Conservation (phyloP, 2,888 invertebrate species). For the Acanthoscelides obtectus region DNA sequence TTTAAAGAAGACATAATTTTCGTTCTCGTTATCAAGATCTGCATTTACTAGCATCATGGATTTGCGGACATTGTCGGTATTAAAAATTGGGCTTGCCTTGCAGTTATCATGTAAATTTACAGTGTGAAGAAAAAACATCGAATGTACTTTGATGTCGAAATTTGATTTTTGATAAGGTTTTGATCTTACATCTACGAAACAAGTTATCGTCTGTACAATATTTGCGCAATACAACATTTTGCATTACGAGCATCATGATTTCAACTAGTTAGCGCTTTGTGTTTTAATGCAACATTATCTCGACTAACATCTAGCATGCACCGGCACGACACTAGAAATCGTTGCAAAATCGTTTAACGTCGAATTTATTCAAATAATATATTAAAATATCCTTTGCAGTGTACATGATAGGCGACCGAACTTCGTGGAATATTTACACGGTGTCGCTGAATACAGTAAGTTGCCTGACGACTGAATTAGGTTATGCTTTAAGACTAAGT, state of each 20-base stretch:
- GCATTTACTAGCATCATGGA: no score
- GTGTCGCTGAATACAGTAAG: not conserved
- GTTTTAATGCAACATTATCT: conserved; percentile 1
- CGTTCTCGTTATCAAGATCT: no score
- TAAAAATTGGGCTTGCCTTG: no score
- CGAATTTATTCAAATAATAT: not conserved
- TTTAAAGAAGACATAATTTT: no score
- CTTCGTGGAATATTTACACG: not conserved
- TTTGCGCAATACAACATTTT: not conserved
- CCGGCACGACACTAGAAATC: not conserved
- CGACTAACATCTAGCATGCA: not conserved
- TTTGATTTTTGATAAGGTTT: no score
- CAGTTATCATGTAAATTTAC: no score
- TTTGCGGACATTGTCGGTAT: no score
- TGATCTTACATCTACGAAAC: no score
- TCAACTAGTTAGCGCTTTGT: conserved; percentile 1
- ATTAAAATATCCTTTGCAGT: not conserved
- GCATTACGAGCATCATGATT: not conserved
- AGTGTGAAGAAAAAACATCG: no score
- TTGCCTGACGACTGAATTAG: not conserved
- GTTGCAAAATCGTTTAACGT: conserved; percentile 1
- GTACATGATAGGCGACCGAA: not conserved
- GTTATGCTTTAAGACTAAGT: not conserved
- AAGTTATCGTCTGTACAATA: not conserved
- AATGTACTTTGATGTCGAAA: no score